phyloP scores from a whole-genome alignment of 2,113 vertebrate genomes.

The Eupsittula cactorum region DNA sequence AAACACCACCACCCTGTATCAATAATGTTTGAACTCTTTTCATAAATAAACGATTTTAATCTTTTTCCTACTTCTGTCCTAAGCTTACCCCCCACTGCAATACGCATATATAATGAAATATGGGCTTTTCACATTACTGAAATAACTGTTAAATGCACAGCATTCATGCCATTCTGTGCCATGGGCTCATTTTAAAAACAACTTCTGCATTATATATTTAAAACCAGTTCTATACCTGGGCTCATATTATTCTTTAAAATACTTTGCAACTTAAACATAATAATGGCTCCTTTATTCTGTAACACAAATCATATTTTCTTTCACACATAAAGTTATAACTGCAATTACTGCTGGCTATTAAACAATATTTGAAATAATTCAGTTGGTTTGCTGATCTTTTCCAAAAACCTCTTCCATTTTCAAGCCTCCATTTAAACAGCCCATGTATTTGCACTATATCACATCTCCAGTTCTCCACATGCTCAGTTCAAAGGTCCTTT shows the following conservation, averaged over 20 bases:
- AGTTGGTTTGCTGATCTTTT: not conserved
- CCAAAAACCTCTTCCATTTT: not conserved
- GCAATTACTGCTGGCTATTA: not conserved
- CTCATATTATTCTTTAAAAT: not conserved
- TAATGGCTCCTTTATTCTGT: not conserved
- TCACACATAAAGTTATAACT: not conserved
- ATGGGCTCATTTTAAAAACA: not conserved
- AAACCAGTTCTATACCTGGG: not conserved
- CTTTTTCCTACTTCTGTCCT: constrained; percentile 58
- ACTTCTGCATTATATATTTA: not conserved
- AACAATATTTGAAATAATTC: not conserved
- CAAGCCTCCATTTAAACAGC: not conserved
- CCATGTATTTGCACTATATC: not conserved
- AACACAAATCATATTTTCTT: not conserved
- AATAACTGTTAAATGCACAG: constrained; percentile 38
- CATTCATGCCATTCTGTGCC: not conserved
- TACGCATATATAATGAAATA: constrained; percentile 36
- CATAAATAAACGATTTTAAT: constrained; percentile 76
- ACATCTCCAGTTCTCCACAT: not conserved
- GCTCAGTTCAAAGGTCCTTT: not conserved
- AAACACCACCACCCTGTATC: constrained; percentile 76
- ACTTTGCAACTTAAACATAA: not conserved
- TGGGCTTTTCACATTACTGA: not conserved
- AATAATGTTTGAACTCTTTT: constrained; percentile 80
- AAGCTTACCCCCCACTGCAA: not conserved